Conservation (phyloP, 2,888 invertebrate species). For the Ferrisia virgata region DNA sequence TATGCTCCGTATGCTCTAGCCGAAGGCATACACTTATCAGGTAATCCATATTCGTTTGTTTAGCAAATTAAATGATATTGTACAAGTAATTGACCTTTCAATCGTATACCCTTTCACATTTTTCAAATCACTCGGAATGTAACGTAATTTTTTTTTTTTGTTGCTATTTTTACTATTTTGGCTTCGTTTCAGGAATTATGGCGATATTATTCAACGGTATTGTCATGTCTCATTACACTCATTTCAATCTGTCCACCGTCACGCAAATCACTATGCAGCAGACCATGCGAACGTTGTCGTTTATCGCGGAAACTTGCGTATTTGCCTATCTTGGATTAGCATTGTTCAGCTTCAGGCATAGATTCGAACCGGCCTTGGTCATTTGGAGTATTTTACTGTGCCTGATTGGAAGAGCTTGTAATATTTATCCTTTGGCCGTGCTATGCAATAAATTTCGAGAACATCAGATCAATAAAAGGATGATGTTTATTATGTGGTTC, state of each 20-base stretch:
- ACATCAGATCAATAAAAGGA: constrained; percentile 95
- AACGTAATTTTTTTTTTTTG: neutral
- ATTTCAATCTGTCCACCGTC: constrained; percentile 95
- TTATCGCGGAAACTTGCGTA: constrained; percentile 97
- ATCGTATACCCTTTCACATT: too few species aligned
- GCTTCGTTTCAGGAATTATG: constrained; percentile 99
- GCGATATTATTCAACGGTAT: constrained; percentile 98
- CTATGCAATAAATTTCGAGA: constrained; percentile 94
- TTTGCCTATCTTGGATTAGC: constrained; percentile 96
- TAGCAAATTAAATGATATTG: too few species aligned
- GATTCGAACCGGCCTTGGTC: constrained; percentile 69
- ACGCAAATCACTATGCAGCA: constrained; percentile 99
- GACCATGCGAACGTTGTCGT: constrained; percentile 94
- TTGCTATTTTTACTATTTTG: constrained; percentile 51
- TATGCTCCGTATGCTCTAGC: constrained; percentile 98
- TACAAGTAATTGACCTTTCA: neutral
- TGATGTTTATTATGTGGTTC: constrained; percentile 99
- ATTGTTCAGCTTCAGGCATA: constrained; percentile 89
- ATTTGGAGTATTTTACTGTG: constrained; percentile 92
- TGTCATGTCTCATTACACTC: constrained; percentile 99
- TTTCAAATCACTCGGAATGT: neutral
- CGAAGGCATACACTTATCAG: constrained; percentile 91
- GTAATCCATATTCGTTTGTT: constrained; percentile 54
- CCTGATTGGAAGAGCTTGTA: constrained; percentile 88
- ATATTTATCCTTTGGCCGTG: constrained; percentile 92